A percentile compares a stretch with the other conserved stretches of the same genome.
Conservation (phyloP, 2,888 invertebrate species). For the Sesia apiformis region DNA sequence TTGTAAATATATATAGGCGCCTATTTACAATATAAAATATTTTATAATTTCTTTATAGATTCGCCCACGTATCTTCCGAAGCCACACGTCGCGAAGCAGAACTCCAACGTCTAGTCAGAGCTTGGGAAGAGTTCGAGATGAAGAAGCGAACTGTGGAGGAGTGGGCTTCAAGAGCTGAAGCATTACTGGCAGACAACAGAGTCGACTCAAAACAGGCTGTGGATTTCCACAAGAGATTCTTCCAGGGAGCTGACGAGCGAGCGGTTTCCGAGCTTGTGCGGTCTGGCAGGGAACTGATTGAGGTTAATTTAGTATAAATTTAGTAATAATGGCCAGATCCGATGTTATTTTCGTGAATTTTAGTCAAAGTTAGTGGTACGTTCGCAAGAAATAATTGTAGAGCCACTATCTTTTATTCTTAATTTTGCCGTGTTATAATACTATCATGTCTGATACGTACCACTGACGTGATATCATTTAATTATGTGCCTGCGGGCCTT, state of each 20-base stretch:
- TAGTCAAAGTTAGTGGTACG: no score
- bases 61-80: conserved; percentile 83
- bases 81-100: conserved; percentile 86
- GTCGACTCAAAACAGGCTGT: conserved; percentile 87
- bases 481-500: no score
- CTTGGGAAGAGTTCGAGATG: conserved; percentile 89
- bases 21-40: no score
- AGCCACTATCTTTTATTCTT: no score
- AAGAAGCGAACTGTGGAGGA: conserved; percentile 86
- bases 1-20: no score
- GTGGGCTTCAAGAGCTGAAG: conserved; percentile 91
- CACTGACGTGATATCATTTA: no score
- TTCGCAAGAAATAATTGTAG: no score
- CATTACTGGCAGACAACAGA: conserved; percentile 84
- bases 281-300: conserved; percentile 81
- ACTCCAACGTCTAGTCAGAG: conserved; percentile 84
- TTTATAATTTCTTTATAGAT: conserved; percentile 40
- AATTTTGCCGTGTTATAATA: no score
- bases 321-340: no score
- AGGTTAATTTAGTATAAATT: conserved; percentile 43
- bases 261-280: conserved; percentile 87
- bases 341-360: no score
- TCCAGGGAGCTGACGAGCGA: conserved; percentile 88
- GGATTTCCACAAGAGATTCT: conserved; percentile 90
- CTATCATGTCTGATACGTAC: no score